phyloP scores from a whole-genome alignment of 2,113 vertebrate species.

The Pluvianellus socialis region DNA sequence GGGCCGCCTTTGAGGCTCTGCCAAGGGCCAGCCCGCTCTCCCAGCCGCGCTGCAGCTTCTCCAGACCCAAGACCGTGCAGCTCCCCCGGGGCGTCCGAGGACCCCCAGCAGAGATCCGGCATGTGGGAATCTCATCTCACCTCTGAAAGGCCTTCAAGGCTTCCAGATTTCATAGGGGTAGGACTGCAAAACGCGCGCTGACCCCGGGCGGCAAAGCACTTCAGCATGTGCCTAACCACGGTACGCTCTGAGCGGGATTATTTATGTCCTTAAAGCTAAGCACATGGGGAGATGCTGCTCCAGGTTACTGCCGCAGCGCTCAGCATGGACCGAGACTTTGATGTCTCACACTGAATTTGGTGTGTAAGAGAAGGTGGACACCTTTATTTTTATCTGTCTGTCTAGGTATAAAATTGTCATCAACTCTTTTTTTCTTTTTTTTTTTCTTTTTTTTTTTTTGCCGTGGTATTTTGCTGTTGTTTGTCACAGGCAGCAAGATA shows the following conservation, averaged over 20 bases:
- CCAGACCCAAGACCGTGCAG: too few relatives aligned
- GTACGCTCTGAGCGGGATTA: accelerated
- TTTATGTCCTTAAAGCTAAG: not conserved
- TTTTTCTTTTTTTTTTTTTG: too few relatives aligned
- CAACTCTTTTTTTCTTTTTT: not conserved
- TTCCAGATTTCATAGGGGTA: not conserved
- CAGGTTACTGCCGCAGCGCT: not conserved
- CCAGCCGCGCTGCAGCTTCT: not conserved
- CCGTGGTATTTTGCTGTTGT: not conserved
- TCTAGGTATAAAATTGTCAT: not conserved
- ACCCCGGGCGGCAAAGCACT: not conserved
- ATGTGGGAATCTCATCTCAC: not conserved
- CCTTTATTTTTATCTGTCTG: not conserved
- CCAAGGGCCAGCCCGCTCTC: not conserved
- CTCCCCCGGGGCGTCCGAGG: too few relatives aligned
- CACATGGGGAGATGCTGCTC: not conserved
- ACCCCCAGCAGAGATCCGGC: accelerated
- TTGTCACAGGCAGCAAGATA: not conserved
- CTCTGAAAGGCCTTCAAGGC: not conserved
- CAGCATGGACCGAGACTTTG: not conserved
- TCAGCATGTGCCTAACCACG: accelerated
- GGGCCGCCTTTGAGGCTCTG: not conserved
- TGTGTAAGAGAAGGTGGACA: not conserved
- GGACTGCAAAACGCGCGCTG: not conserved
- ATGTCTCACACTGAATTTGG: not conserved